Percentiles rank a stretch among this genome's conserved stretches.
Evolutionary conservation across 2,113 vertebrate genomes (phyloP).

Genomic region (Centropristis striata): DNA sequence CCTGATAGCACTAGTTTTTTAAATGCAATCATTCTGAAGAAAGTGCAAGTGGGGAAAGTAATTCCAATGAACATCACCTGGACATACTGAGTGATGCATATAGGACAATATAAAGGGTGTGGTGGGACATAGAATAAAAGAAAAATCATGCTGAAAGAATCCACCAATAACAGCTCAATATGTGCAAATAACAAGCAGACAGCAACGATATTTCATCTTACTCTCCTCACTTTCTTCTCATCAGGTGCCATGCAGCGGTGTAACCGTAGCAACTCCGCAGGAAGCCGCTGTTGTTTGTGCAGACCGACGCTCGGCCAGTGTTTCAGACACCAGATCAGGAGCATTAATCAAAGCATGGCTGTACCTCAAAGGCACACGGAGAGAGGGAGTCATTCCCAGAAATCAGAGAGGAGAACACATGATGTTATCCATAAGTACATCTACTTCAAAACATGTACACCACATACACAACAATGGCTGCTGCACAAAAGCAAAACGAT

Average conservation of each 20-base stretch:
- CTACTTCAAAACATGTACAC: slow-evolving; percentile 63
- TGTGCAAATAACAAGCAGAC: slow-evolving; percentile 33
- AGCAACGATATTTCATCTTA: neutral
- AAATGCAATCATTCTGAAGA: neutral
- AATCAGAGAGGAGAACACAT: slow-evolving; percentile 55
- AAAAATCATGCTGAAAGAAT: slow-evolving; percentile 37
- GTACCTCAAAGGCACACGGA: slow-evolving; percentile 33
- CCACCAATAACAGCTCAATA: neutral
- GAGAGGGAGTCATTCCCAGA: slow-evolving; percentile 36
- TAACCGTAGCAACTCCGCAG: slow-evolving; percentile 30
- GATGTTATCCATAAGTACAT: slow-evolving; percentile 59
- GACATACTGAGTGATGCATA: neutral
- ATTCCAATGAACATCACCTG: neutral
- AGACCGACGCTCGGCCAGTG: slow-evolving; percentile 33
- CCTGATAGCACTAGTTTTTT: too few species aligned
- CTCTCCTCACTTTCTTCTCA: neutral
- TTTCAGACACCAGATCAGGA: slow-evolving; percentile 37
- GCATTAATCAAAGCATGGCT: slow-evolving; percentile 31
- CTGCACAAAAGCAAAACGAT: slow-evolving; percentile 52
- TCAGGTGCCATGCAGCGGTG: slow-evolving; percentile 12
- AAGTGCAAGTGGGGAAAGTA: neutral
- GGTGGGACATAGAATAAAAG: neutral
- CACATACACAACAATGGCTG: slow-evolving; percentile 35
- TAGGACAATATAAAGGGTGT: neutral
- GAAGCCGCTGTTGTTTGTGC: slow-evolving; percentile 36